Conservation (phyloP, 2,113 vertebrate genomes). For the Neopipo cinnamomea region DNA sequence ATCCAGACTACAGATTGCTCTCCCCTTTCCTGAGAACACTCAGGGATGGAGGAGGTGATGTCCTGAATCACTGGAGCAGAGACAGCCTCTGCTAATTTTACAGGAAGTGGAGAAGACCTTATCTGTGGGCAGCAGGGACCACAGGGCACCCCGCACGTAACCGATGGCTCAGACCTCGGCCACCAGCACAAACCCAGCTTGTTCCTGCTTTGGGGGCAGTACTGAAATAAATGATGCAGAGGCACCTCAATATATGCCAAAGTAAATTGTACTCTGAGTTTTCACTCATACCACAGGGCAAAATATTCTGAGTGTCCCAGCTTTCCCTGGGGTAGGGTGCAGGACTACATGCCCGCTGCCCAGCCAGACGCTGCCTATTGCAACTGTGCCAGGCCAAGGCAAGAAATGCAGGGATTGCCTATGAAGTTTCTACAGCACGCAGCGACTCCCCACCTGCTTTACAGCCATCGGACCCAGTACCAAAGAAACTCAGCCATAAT, state of each 20-base stretch:
- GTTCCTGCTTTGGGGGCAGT: not conserved
- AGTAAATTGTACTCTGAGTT: not conserved
- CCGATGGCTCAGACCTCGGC: not conserved
- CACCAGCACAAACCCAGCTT: not conserved
- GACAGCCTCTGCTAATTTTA: not conserved
- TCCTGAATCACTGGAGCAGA: not conserved
- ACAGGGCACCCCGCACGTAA: not conserved
- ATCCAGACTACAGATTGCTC: not conserved
- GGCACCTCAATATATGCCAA: not conserved
- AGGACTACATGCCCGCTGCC: rapidly evolving
- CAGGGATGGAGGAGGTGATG: not conserved
- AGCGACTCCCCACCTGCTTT: not conserved
- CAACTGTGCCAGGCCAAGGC: not conserved
- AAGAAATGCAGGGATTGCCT: too few relatives aligned
- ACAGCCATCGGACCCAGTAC: not conserved
- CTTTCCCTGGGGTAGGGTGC: not conserved
- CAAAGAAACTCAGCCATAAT: not conserved
- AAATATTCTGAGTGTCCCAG: too few relatives aligned
- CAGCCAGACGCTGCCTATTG: not conserved
- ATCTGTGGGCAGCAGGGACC: not conserved
- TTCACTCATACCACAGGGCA: not conserved
- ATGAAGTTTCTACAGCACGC: rapidly evolving
- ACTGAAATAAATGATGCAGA: not conserved
- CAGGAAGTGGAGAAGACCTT: not conserved
- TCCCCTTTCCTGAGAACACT: not conserved